Evolutionary conservation across 2,113 vertebrate genomes (phyloP).

Genomic region (Chrysemys picta): DNA sequence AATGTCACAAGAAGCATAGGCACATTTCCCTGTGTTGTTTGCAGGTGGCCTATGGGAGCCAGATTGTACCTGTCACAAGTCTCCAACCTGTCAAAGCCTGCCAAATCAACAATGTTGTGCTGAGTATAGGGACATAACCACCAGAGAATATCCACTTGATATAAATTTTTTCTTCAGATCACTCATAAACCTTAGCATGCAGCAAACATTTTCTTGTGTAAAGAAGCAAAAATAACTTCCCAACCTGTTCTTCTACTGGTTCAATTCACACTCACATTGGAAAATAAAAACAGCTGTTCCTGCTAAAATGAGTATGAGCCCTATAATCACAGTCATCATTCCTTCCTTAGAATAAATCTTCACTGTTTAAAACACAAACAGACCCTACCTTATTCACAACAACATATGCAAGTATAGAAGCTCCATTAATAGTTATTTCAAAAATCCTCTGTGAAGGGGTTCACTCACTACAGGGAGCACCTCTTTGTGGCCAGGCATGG

Average conservation of each 20-base stretch:
- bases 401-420: not conserved
- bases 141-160: not conserved
- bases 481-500: not conserved
- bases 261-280: not conserved
- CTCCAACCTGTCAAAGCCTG: constrained; percentile 37
- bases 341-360: not conserved
- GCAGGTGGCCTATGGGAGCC: not conserved
- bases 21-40: not conserved
- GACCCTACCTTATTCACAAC: fast-evolving
- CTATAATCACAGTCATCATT: not conserved
- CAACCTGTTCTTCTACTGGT: not conserved
- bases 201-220: not conserved
- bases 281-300: not conserved
- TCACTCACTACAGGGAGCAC: not conserved
- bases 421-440: not conserved
- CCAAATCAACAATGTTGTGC: not conserved
- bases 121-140: not conserved
- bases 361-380: not conserved
- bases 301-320: not conserved
- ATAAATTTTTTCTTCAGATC: constrained; percentile 5
- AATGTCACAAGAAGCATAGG: not conserved
- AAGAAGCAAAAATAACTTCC: constrained; percentile 17
- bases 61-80: not conserved
- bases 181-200: not conserved
- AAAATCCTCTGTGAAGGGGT: not conserved